phyloP scores from a whole-genome alignment of 2,797 vertebrate species.

The Austrolebias charrua region DNA sequence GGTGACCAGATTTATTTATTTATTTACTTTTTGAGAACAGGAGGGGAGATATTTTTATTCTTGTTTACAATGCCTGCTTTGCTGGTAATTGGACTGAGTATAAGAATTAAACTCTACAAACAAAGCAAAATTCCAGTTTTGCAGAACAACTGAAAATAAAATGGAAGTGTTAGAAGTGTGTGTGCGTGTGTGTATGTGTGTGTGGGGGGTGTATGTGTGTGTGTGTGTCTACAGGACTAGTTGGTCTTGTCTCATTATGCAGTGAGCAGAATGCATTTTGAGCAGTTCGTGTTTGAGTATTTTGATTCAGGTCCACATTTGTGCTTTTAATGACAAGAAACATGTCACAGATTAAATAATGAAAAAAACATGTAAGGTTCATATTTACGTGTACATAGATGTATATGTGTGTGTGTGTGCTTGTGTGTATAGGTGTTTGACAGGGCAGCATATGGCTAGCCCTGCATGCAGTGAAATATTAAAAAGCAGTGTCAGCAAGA shows the following conservation, averaged over 20 bases:
- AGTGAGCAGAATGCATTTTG: constrained; percentile 9
- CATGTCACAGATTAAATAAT: constrained; percentile 23
- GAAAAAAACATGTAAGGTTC: constrained; percentile 20
- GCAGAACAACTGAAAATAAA: constrained; percentile 15
- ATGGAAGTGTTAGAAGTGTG: constrained; percentile 12
- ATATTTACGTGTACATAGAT: constrained; percentile 33
- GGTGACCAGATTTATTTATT: constrained; percentile 10
- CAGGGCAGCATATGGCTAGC: constrained; percentile 71
- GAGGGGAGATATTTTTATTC: no score
- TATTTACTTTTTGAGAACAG: not conserved
- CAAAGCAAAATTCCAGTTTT: constrained; percentile 11
- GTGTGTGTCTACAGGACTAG: not conserved
- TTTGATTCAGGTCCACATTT: constrained; percentile 1
- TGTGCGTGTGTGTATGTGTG: no score
- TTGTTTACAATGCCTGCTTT: no score
- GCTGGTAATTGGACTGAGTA: constrained; percentile 26
- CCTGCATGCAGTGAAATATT: constrained; percentile 74
- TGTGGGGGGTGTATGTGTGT: no score
- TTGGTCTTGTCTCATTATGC: constrained; percentile 15
- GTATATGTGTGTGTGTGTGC: constrained; percentile 34
- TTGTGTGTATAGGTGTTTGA: constrained; percentile 58
- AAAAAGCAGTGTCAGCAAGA: constrained; percentile 75
- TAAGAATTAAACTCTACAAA: constrained; percentile 11
- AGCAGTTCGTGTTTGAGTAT: constrained; percentile 3
- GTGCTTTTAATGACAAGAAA: constrained; percentile 22